Evolutionary conservation across 2,888 invertebrate species (phyloP).

Genomic region (Nineta flava): DNA sequence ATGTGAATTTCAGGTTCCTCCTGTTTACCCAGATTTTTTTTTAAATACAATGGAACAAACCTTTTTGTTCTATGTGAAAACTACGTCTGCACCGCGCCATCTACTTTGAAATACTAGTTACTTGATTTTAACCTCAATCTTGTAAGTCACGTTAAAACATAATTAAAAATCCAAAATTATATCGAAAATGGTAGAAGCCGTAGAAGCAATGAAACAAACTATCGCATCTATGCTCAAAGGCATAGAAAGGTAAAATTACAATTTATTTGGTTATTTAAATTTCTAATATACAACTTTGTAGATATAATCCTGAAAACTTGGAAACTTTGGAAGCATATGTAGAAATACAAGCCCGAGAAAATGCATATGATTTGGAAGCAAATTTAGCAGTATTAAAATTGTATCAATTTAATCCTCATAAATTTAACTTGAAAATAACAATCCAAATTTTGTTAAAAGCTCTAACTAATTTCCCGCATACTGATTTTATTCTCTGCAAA

Average conservation of each 20-base stretch:
- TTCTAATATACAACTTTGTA: constrained; percentile 24
- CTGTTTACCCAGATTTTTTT: no score
- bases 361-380: constrained; percentile 92
- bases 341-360: constrained; percentile 81
- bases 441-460: constrained; percentile 88
- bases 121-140: no score
- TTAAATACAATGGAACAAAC: no score
- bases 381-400: constrained; percentile 91
- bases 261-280: constrained; percentile 1
- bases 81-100: no score
- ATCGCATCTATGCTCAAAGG: constrained; percentile 78
- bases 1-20: no score
- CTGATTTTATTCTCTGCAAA: constrained; percentile 96
- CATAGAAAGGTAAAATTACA: constrained; percentile 62
- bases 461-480: constrained; percentile 90
- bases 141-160: no score
- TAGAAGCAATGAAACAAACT: constrained; percentile 71
- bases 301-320: constrained; percentile 94
- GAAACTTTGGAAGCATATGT: constrained; percentile 83
- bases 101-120: no score
- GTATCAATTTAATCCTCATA: constrained; percentile 88
- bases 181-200: constrained; percentile 17
- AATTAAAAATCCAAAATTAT: no score
- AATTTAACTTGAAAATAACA: constrained; percentile 70
- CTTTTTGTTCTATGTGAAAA: no score